phyloP scores from a whole-genome alignment of 2,888 invertebrate genomes.

The Plebejus anna region DNA sequence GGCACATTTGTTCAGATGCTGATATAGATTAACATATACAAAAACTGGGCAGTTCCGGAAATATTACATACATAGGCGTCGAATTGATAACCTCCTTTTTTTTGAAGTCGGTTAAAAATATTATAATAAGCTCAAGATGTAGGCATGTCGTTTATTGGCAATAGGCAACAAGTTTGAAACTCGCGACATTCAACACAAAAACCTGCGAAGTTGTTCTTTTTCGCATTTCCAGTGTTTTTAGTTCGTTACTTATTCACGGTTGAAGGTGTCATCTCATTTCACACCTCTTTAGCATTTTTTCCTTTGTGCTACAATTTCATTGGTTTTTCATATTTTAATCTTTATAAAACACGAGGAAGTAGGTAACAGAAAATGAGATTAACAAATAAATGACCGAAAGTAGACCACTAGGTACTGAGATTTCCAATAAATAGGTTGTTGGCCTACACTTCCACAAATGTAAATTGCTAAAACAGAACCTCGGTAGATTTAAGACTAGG shows the following conservation, averaged over 20 bases:
- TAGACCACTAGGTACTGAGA: background rate
- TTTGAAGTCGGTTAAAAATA: no score
- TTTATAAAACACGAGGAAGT: background rate
- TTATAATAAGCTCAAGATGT: background rate
- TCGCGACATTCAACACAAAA: conserved; percentile 20
- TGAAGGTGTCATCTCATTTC: conserved; percentile 30
- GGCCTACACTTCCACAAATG: background rate
- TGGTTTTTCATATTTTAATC: conserved; percentile 21
- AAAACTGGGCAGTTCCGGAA: no score
- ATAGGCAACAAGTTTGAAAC: background rate
- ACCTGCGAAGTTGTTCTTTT: conserved; percentile 21
- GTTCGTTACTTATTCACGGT: conserved; percentile 30
- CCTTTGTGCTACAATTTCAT: conserved; percentile 15
- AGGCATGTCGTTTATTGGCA: background rate
- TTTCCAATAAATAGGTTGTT: background rate
- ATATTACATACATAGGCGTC: no score
- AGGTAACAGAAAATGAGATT: conserved; percentile 16
- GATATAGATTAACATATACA: no score
- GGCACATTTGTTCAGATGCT: no score
- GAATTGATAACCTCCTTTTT: no score
- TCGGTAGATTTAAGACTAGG: background rate
- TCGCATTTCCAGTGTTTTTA: conserved; percentile 29
- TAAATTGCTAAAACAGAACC: background rate
- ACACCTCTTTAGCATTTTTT: conserved; percentile 30
- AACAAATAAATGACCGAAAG: conserved; percentile 13